These are phyloP conservation scores for Puffinus mauretanicus DNA, from an alignment of 2,113 vertebrate genomes.

Conservation along the genomic window DNA sequence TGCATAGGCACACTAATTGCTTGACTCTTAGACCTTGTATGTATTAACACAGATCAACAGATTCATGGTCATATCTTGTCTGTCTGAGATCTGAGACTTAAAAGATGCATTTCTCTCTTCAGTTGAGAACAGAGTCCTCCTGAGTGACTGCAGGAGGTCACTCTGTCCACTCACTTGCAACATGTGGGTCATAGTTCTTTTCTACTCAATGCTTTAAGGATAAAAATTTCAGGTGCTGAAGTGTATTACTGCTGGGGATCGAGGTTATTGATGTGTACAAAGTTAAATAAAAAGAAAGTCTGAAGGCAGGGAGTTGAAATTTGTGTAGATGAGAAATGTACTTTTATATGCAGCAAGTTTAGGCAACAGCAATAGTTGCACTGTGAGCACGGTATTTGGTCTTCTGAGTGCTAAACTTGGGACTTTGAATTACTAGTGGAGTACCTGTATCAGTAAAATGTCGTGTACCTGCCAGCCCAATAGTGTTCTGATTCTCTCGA, in stretches of 20 bases:
- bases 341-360: not conserved
- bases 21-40: not conserved
- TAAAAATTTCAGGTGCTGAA: not conserved
- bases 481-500: not conserved
- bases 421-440: not conserved
- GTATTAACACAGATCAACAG: not conserved
- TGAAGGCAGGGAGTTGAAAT: not conserved
- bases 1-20: not conserved
- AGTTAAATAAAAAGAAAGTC: not conserved
- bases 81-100: not conserved
- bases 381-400: not conserved
- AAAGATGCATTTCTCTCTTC: not conserved
- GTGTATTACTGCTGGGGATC: not conserved
- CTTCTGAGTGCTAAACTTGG: not conserved
- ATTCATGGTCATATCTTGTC: not conserved
- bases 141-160: not conserved
- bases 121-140: not conserved
- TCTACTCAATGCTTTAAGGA: not conserved
- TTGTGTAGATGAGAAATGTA: not conserved
- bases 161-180: not conserved
- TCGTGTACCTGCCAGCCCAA: not conserved
- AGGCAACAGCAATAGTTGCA: not conserved
- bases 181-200: not conserved
- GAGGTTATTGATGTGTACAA: not conserved
- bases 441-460: not conserved